Evolutionary conservation across 2,113 vertebrate species (phyloP), one percentile per base, ranked within the genome.

Genomic region (Lepidothrix coronata): DNA sequence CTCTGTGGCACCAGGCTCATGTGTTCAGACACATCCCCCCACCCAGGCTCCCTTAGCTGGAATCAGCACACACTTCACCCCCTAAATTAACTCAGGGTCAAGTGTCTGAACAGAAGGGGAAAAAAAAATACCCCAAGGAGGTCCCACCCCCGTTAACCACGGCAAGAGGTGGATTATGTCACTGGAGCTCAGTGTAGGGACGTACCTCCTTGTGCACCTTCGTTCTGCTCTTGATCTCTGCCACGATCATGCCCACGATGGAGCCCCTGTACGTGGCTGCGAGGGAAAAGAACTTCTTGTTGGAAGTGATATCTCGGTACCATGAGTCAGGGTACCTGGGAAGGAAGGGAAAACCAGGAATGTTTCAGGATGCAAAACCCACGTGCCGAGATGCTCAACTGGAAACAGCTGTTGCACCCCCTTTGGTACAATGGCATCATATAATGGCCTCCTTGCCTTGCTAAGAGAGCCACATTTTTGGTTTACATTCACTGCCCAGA

Each of bases 281-380:
- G 13, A 99, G 98, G 85, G 99, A 99, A 97, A 99, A 99, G 97
- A 99, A 99, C 98, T 99, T 99, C 98, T 99, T 99, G 99, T 99
- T 99, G 96, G 99, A 99, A 61, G 99, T 99, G 98, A 99, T 99
- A 85, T 99, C 99, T 97, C 99, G 99, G 98, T 99, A 99, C 99
- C 99, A 99, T 98, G 99, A 99, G 98, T 99, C 99, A 97, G 99
- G 99, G 97, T 99, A 99, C 98, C 99, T 99, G 97, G 73, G 59
- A 43, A 91, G 55, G 65, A 68, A 89, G 75, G 48, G 81, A 54
- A 18, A 52, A 52, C 51, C 23, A 73, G 18, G 11, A 46, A 59
- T 4, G 48, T 61, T 13, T 52, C 31, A 39, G 25, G 52, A 23
- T 12, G 80, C 35, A 44, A 49, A 80, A 57, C 19, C 39, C 21